These are phyloP conservation scores for Amiota mariae DNA, from an alignment of 2,888 invertebrate genomes.

Conservation along the genomic window DNA sequence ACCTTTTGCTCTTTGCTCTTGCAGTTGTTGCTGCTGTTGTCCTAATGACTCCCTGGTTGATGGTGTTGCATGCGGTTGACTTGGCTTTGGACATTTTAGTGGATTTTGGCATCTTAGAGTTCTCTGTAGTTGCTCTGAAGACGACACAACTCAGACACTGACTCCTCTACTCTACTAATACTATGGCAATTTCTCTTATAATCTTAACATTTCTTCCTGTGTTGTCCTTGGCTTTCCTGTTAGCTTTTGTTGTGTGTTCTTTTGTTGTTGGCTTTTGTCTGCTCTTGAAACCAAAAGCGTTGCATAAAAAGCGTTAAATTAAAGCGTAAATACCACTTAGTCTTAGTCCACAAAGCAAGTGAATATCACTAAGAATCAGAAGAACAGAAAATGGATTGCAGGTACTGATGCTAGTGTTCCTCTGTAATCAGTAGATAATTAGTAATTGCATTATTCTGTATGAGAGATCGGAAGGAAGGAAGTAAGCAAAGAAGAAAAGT, in stretches of 20 bases:
- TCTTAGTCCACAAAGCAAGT: constrained; percentile 58
- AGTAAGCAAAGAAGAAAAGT: too few relatives aligned
- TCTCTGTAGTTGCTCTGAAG: background rate
- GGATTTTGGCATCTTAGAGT: constrained; percentile 12
- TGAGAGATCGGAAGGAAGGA: background rate
- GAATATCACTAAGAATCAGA: constrained; percentile 32
- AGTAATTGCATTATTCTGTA: background rate
- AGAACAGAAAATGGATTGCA: constrained; percentile 21
- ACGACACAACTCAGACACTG: background rate
- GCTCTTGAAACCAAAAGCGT: constrained; percentile 15
- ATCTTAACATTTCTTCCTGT: constrained; percentile 6
- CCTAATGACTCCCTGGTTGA: constrained; percentile 49
- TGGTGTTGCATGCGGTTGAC: constrained; percentile 48
- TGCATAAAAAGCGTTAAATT: constrained; percentile 68
- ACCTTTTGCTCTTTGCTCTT: constrained; percentile 2
- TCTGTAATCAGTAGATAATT: constrained; percentile 20
- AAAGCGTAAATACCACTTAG: constrained; percentile 71
- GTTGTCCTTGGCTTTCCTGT: background rate
- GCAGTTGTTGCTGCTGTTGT: constrained; percentile 24
- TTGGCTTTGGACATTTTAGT: constrained; percentile 29
- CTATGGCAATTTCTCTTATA: background rate
- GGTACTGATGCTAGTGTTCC: background rate
- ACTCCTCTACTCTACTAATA: too few relatives aligned
- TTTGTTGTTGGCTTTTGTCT: background rate
- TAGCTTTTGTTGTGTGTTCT: background rate